Percentiles rank a stretch among this genome's conserved stretches.
These are phyloP conservation scores for Bugulina stolonifera DNA, from an alignment of 2,888 invertebrate genomes.

Conservation along the genomic window DNA sequence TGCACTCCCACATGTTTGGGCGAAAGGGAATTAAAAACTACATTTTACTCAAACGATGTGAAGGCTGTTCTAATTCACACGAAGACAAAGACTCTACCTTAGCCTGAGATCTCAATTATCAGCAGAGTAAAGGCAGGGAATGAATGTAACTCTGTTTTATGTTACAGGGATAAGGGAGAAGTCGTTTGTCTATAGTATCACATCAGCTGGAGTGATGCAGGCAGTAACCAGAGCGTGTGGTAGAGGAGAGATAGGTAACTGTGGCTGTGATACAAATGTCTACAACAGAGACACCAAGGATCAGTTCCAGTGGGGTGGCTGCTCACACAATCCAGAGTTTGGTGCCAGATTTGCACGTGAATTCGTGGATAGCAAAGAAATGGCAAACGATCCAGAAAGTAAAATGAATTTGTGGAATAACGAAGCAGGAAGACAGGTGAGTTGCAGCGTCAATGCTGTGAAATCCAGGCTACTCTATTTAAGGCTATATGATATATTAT, in stretches of 20 bases:
- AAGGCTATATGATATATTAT: too few relatives aligned
- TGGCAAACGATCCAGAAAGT: conserved; percentile 65
- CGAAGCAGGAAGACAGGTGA: conserved; percentile 80
- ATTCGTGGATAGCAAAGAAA: conserved; percentile 77
- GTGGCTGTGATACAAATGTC: conserved; percentile 78
- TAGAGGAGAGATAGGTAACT: conserved; percentile 69
- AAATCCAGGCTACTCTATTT: too few relatives aligned
- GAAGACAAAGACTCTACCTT: too few relatives aligned
- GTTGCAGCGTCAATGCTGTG: too few relatives aligned
- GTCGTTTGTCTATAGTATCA: conserved; percentile 80
- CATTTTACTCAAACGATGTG: too few relatives aligned
- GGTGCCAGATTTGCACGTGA: conserved; percentile 79
- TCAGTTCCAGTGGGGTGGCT: conserved; percentile 77
- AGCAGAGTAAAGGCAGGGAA: too few relatives aligned
- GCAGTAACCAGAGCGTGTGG: conserved; percentile 76
- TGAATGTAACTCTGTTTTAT: too few relatives aligned
- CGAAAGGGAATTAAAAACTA: too few relatives aligned
- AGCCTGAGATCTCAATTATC: too few relatives aligned
- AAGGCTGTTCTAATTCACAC: too few relatives aligned
- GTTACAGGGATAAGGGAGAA: conserved; percentile 77
- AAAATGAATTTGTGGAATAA: conserved; percentile 88
- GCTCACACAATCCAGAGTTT: conserved; percentile 71
- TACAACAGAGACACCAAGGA: conserved; percentile 65
- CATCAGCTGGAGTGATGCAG: conserved; percentile 82
- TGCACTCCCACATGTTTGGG: too few relatives aligned